phyloP scores from a whole-genome alignment of 2,888 invertebrate genomes.

The Standfussiana lucernea region DNA sequence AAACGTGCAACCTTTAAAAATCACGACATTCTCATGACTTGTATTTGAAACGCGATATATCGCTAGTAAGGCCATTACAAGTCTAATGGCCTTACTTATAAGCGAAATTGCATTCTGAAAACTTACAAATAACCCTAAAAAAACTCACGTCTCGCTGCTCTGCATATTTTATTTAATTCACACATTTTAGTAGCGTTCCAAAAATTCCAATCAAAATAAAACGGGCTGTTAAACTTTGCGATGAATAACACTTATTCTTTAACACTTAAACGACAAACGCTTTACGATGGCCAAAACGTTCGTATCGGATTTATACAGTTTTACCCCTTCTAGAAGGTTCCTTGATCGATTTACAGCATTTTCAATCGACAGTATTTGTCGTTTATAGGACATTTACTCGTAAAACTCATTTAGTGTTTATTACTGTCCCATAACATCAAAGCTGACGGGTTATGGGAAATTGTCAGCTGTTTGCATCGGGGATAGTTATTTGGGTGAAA shows the following conservation, averaged over 20 bases:
- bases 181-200: slow-evolving; percentile 21
- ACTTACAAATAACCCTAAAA: neutral
- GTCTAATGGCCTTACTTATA: slow-evolving; percentile 28
- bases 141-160: neutral
- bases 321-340: slow-evolving; percentile 58
- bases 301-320: slow-evolving; percentile 51
- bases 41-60: slow-evolving; percentile 28
- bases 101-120: slow-evolving; percentile 12
- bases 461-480: slow-evolving; percentile 35
- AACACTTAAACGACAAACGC: slow-evolving; percentile 56
- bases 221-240: slow-evolving; percentile 48
- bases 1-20: slow-evolving; percentile 41
- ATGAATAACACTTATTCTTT: slow-evolving; percentile 63
- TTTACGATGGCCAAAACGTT: slow-evolving; percentile 60
- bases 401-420: slow-evolving; percentile 65
- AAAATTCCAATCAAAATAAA: slow-evolving; percentile 64
- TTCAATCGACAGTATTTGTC: slow-evolving; percentile 62
- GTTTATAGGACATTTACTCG: slow-evolving; percentile 60
- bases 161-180: slow-evolving; percentile 1
- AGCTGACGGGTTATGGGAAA: slow-evolving; percentile 34
- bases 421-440: slow-evolving; percentile 50
- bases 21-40: slow-evolving; percentile 38
- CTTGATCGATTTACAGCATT: slow-evolving; percentile 54
- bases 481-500: slow-evolving; percentile 20
- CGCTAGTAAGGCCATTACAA: slow-evolving; percentile 6